Evolutionary conservation across 2,113 vertebrate species (phyloP), one percentile per base, ranked within the genome.

Genomic region (Cynoglossus semilaevis): DNA sequence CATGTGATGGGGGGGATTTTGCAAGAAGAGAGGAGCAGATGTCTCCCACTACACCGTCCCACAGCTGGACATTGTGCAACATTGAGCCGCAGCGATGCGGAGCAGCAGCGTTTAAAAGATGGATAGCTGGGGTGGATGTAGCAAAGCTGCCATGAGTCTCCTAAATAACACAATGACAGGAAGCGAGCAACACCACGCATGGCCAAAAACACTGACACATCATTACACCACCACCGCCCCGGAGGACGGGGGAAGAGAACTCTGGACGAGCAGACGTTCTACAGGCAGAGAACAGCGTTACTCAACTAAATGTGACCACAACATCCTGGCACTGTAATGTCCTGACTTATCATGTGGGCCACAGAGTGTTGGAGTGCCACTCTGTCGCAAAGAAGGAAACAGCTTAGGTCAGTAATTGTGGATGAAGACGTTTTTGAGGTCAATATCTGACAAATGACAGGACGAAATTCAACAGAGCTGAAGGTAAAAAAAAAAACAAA

Each of bases 1-100:
- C 90, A 91, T 88, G 84, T 89, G 87, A 90, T 77, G 78, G 76
- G 77, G 22, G 71, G 84, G 70, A 77, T 87, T 84, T 83, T 81
- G 70, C 61, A 69, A 67, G 63, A 84, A 72, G 52, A 83, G 77
- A 80, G 73, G 82, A 82, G 70, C 85, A 88, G 85, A 88, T 87
- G 82, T 83, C 79, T 87, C 79, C 76, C 72, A 82, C 77, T 74
- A 58, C 77, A 74, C 67, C 48, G 16, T 63, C 29, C 47, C 10
- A 8, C 85, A 87, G 81, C 86, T 80, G 80, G 72, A 68, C 74
- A 74, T 88, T 90, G 83, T 83, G 74, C 84, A 89, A 90, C 66
- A 52, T 29, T 29, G 48, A 73, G 76, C 50, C 60, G 42, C 18
- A 29, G 72, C 40, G 37, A 77, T 63, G 63, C 51, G 63, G 79